These are phyloP conservation scores for Dendrolimus pini DNA, from an alignment of 2,888 invertebrate species.

Conservation along the genomic window DNA sequence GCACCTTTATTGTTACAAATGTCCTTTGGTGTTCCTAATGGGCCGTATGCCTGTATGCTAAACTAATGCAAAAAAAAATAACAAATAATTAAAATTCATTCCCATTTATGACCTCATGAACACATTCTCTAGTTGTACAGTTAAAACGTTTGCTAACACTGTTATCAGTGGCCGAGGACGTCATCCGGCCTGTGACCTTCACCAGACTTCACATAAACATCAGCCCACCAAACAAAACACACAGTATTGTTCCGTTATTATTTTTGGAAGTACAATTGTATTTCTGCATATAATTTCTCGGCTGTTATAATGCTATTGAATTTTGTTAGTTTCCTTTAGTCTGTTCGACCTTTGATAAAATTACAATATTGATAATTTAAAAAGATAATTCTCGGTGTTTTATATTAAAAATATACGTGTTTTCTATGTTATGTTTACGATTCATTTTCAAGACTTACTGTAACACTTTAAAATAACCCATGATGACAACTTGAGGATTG, in stretches of 20 bases:
- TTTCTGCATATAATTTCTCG: too few species aligned
- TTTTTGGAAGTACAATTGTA: neutral
- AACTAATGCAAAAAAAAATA: too few species aligned
- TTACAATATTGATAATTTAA: too few species aligned
- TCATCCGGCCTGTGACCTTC: constrained; percentile 51
- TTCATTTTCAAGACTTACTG: too few species aligned
- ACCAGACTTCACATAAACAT: constrained; percentile 16
- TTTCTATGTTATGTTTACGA: too few species aligned
- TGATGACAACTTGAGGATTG: too few species aligned
- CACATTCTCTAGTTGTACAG: constrained; percentile 12
- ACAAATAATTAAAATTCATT: neutral
- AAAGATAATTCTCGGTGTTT: too few species aligned
- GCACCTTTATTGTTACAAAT: neutral
- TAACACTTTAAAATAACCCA: too few species aligned
- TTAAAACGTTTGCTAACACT: constrained; percentile 20
- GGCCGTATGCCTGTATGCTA: neutral
- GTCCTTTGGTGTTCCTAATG: neutral
- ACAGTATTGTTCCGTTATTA: neutral
- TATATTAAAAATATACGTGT: too few species aligned
- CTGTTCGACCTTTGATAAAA: too few species aligned
- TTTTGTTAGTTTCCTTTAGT: too few species aligned
- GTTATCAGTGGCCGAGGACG: constrained; percentile 49
- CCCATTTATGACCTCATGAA: constrained; percentile 5
- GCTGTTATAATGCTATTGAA: too few species aligned
- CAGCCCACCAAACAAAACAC: constrained; percentile 1